These are phyloP conservation scores for Pimephales promelas DNA, from an alignment of 2,113 vertebrate species.

Conservation along the genomic window DNA sequence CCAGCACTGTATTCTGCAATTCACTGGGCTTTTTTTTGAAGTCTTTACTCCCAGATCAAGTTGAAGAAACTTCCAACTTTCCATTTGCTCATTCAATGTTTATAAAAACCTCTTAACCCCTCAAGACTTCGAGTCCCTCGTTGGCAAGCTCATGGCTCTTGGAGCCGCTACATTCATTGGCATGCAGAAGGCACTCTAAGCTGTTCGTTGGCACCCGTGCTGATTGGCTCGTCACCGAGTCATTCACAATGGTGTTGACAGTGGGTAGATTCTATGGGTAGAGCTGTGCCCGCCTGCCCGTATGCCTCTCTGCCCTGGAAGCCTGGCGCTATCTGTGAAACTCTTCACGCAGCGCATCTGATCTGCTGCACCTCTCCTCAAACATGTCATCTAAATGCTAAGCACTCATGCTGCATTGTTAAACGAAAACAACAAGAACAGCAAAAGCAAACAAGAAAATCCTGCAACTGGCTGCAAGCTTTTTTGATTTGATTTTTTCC, in stretches of 20 bases:
- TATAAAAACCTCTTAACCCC: constrained; percentile 26
- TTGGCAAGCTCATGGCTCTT: constrained; percentile 37
- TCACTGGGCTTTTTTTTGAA: neutral
- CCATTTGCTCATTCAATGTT: constrained; percentile 13
- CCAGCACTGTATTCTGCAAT: neutral
- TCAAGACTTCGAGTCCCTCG: constrained; percentile 21
- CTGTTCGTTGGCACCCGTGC: constrained; percentile 43
- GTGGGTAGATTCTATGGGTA: constrained; percentile 43
- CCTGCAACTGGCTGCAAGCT: constrained; percentile 59
- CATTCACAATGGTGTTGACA: constrained; percentile 70
- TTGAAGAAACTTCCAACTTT: constrained; percentile 6
- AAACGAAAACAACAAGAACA: constrained; percentile 76
- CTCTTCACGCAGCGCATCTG: constrained; percentile 66
- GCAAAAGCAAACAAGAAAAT: constrained; percentile 70
- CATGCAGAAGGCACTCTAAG: constrained; percentile 47
- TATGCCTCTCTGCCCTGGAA: constrained; percentile 56
- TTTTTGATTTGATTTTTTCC: constrained; percentile 68
- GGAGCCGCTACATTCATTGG: constrained; percentile 27
- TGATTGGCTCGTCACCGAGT: constrained; percentile 58
- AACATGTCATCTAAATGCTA: constrained; percentile 84
- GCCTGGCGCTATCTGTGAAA: constrained; percentile 61
- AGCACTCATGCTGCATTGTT: constrained; percentile 76
- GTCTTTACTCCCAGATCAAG: constrained; percentile 19
- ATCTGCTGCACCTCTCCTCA: constrained; percentile 73
- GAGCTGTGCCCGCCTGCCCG: constrained; percentile 63